phyloP scores from a whole-genome alignment of 1,140 invertebrate genomes.

The Drosophila leontia region DNA sequence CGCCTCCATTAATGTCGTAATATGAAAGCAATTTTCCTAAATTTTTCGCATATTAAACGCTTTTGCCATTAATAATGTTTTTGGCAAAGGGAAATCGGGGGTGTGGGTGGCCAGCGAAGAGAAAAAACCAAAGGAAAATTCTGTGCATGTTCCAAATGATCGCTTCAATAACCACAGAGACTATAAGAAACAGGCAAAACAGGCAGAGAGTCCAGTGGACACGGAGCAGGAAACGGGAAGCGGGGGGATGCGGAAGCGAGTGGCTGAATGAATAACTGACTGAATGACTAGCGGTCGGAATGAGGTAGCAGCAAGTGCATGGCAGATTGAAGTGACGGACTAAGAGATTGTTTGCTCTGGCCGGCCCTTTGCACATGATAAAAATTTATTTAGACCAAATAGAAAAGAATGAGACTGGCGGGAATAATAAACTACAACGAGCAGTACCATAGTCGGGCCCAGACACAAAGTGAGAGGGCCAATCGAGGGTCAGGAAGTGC shows the following conservation, averaged over 20 bases:
- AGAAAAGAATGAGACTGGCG: constrained; percentile 78
- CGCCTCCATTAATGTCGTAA: constrained; percentile 77
- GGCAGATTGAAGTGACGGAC: constrained; percentile 47
- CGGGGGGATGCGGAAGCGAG: constrained; percentile 25
- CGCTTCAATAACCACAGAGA: constrained; percentile 84
- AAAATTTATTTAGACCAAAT: constrained; percentile 83
- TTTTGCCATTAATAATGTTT: constrained; percentile 72
- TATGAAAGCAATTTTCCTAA: constrained; percentile 83
- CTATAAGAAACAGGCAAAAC: constrained; percentile 77
- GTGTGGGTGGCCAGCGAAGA: neutral
- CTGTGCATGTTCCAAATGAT: constrained; percentile 84
- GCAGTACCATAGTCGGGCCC: constrained; percentile 13
- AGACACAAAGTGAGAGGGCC: constrained; percentile 44
- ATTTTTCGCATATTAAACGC: constrained; percentile 81
- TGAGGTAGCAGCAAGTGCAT: constrained; percentile 42
- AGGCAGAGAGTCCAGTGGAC: constrained; percentile 7
- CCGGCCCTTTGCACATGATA: constrained; percentile 72
- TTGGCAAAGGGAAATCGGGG: neutral
- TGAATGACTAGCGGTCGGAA: constrained; percentile 38
- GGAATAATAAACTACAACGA: constrained; percentile 80
- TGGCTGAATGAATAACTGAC: constrained; percentile 55
- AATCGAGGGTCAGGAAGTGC: constrained; percentile 53
- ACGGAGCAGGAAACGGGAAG: neutral
- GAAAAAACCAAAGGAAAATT: constrained; percentile 59
- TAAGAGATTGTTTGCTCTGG: constrained; percentile 39